Evolutionary conservation across 2,797 vertebrate species (phyloP).

Genomic region (Muscicapa comitata): DNA sequence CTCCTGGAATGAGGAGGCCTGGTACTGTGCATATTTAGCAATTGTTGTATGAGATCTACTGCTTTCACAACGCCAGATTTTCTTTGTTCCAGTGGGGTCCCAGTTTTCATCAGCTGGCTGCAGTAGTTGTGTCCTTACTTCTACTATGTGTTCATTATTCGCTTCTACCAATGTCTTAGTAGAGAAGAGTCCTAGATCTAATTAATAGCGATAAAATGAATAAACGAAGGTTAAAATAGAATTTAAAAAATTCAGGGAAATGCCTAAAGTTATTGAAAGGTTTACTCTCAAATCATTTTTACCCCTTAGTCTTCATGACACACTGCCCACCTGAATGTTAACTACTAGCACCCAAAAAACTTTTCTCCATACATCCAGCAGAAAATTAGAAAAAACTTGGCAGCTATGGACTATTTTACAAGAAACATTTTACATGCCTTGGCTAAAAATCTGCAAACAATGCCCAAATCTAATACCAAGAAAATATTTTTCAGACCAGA

Average conservation of each 20-base stretch:
- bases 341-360: neutral
- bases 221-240: neutral
- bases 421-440: neutral
- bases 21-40: conserved; percentile 97
- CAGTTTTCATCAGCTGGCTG: conserved; percentile 98
- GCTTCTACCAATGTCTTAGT: conserved; percentile 98
- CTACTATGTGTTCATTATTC: conserved; percentile 95
- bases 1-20: conserved; percentile 98
- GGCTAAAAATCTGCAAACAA: neutral
- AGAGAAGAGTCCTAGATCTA: conserved; percentile 96
- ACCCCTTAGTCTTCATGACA: neutral
- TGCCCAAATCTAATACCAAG: neutral
- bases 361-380: neutral
- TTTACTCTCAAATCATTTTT: neutral
- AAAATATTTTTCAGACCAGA: neutral
- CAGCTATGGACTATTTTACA: neutral
- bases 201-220: neutral
- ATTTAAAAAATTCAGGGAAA: neutral
- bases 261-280: neutral
- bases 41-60: conserved; percentile 95
- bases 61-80: conserved; percentile 98
- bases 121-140: conserved; percentile 93
- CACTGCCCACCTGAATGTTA: neutral
- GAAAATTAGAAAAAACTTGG: neutral
- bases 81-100: conserved; percentile 91